Base-by-base conservation (phyloP, 53 echinoderm and acorn worm genomes). In the Paracentrotus lividus region DNA sequence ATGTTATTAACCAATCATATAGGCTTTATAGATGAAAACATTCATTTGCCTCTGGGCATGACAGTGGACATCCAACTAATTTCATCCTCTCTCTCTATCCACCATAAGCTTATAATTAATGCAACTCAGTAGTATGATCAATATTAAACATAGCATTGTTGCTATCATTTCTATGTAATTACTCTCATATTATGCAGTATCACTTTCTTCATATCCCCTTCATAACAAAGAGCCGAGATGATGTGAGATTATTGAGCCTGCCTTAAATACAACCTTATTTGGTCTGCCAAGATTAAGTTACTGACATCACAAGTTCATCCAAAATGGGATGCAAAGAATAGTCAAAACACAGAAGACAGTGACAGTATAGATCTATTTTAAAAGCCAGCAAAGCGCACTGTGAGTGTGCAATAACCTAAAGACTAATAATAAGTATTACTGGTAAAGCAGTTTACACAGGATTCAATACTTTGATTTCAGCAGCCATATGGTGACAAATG, bases 241-340 rank as follows among this genome's bases (percentile, higher is more conserved):
- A n/a, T n/a, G n/a, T 7, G 1, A 16, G 24, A 81, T 81, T 47
- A 81, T 3, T 14, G 14, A 6, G 47, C 81, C 33, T 23, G 6
- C 47, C 44, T 42, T 24, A n/a, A n/a, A 16, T 77, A 77, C 29
- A 21, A 77, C 77, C 81, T 81, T 47, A 81, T 81, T 81, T 81
- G 81, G 81, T 40, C n/a, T n/a, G 1, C n/a, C 9, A 8, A 47
- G 45, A 45, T 45, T 81, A 44, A 26, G 24, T 45, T 45, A 26
- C 81, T 81, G 45, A 47, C 81, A 81, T 81, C 81, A 81, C 81
- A 81, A 47, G 81, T 44, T 81, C 81, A 81, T 81, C 81, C 44
- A 81, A 47, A 44, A 45, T 49, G 49, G 44, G 81, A 81, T 45
- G 10, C 81, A 81, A 81, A 81, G 9, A 47, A 45, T n/a, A 36